Conservation (phyloP, 2,797 vertebrate genomes). For the Podarcis siculus region DNA sequence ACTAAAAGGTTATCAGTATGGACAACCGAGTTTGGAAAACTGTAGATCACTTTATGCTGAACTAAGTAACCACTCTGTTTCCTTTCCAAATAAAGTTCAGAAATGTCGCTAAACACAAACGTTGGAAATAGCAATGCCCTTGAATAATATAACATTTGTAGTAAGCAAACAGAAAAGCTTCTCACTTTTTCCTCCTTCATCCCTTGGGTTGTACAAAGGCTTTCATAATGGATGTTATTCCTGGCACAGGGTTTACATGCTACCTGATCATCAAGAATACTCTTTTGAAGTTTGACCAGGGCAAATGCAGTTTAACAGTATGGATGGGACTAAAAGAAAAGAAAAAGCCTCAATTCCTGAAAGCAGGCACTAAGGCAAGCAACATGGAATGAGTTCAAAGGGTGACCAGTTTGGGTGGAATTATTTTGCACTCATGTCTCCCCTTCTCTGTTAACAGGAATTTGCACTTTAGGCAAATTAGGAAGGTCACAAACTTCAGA, state of each 20-base stretch:
- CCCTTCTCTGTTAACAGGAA: neutral
- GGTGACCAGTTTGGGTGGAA: neutral
- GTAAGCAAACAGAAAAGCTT: neutral
- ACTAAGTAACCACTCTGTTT: neutral
- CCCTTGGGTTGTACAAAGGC: conserved; percentile 14
- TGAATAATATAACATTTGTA: conserved; percentile 35
- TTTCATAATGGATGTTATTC: conserved; percentile 14
- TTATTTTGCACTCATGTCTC: neutral
- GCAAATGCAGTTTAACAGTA: neutral
- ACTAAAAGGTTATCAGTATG: conserved; percentile 12
- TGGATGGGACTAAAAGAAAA: neutral
- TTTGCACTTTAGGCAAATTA: neutral
- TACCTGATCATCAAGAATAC: conserved; percentile 3
- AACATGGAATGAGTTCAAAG: neutral
- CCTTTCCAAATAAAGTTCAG: conserved; percentile 10
- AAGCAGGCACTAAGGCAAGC: neutral
- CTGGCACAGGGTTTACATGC: neutral
- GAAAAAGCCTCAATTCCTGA: conserved; percentile 22
- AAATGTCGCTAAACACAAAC: neutral
- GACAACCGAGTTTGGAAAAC: conserved; percentile 19
- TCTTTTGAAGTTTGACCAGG: conserved; percentile 6
- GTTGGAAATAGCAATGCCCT: neutral
- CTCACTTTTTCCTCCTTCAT: neutral
- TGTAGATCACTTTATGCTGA: conserved; percentile 16
- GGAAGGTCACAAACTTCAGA: neutral